phyloP scores from a whole-genome alignment of 1,140 invertebrate species.

The Lordiphosa mommai region DNA sequence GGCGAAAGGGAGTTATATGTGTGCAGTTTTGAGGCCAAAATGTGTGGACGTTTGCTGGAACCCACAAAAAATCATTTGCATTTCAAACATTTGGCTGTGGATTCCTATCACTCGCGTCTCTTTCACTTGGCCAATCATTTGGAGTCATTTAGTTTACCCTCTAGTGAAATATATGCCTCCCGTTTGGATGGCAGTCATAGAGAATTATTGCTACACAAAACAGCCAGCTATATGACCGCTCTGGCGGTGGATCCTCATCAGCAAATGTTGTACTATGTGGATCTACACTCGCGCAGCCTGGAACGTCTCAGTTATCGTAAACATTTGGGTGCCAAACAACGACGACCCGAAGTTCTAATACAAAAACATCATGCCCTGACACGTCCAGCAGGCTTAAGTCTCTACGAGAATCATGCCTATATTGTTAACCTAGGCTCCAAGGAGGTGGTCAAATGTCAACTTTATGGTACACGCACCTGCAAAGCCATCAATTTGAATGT shows the following conservation, averaged over 20 bases:
- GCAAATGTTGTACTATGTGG: conserved; percentile 85
- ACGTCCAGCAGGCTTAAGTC: conserved; percentile 80
- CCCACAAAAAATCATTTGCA: conserved; percentile 57
- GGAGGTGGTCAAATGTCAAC: conserved; percentile 81
- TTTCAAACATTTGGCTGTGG: conserved; percentile 82
- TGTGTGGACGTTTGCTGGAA: conserved; percentile 83
- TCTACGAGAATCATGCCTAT: conserved; percentile 84
- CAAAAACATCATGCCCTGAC: conserved; percentile 79
- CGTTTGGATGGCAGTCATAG: conserved; percentile 84
- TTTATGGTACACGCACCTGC: conserved; percentile 80
- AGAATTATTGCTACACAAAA: conserved; percentile 68
- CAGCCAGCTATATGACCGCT: conserved; percentile 82
- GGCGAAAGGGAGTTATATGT: conserved; percentile 78
- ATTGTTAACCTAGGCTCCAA: conserved; percentile 80
- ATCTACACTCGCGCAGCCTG: conserved; percentile 83
- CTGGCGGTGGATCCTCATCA: conserved; percentile 85
- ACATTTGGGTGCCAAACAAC: conserved; percentile 38
- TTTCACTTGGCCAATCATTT: conserved; percentile 82
- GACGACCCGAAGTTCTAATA: conserved; percentile 80
- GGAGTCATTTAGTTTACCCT: conserved; percentile 75
- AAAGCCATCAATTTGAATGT: conserved; percentile 78
- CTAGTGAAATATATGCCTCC: conserved; percentile 82
- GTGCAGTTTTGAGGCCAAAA: conserved; percentile 81
- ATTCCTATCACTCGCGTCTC: conserved; percentile 81
- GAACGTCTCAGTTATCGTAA: conserved; percentile 82